A percentile compares a stretch with the other conserved stretches of the same genome.
Conservation (phyloP, 2,797 vertebrate genomes). For the Cyclopterus lumpus region DNA sequence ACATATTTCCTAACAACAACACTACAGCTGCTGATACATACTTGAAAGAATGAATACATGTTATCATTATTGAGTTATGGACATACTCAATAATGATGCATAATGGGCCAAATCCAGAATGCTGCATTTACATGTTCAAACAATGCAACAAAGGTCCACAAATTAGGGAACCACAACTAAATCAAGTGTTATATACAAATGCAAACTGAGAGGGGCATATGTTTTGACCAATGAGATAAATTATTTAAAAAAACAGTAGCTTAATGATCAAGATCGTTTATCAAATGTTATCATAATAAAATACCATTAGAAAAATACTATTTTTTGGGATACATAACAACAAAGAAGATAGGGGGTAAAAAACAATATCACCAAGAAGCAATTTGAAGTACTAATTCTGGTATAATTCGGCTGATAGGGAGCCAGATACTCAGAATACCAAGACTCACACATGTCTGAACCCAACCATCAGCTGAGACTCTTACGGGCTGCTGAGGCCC, state of each 20-base stretch:
- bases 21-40: not conserved
- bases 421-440: not conserved
- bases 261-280: not conserved
- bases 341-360: not conserved
- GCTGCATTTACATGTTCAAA: not conserved
- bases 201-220: not conserved
- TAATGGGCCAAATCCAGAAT: not conserved
- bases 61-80: not conserved
- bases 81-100: not conserved
- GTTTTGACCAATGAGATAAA: not conserved
- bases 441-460: slow-evolving; percentile 7
- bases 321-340: not conserved
- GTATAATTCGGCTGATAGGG: too few species aligned
- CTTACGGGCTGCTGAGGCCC: not conserved
- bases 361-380: not conserved
- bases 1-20: not conserved
- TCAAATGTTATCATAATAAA: not conserved
- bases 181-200: not conserved
- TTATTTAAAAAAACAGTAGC: not conserved
- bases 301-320: not conserved
- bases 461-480: slow-evolving; percentile 3
- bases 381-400: not conserved
- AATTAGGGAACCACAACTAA: not conserved
- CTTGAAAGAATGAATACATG: not conserved
- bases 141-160: not conserved